Evolutionary conservation across 2,113 vertebrate genomes (phyloP).

Genomic region (Etheostoma spectabile): DNA sequence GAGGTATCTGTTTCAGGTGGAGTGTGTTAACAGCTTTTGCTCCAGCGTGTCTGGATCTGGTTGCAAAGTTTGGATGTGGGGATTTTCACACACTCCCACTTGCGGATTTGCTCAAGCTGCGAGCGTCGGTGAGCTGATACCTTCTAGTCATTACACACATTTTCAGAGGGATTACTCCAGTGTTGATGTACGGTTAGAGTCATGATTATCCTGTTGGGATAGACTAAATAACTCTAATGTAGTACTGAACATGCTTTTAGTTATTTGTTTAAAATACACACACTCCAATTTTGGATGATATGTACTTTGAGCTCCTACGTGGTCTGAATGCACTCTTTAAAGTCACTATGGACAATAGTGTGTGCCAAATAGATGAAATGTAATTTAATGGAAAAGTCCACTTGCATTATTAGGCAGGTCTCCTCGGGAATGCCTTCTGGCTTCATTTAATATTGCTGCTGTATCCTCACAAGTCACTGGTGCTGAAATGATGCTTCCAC

Average conservation of each 20-base stretch:
- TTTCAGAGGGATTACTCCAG: slow-evolving; percentile 3
- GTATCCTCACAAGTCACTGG: slow-evolving; percentile 1
- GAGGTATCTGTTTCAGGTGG: background rate
- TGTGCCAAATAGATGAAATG: background rate
- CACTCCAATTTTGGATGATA: background rate
- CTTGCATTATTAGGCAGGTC: background rate
- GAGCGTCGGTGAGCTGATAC: slow-evolving; percentile 21
- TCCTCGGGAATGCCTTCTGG: background rate
- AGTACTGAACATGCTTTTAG: background rate
- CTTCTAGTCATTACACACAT: slow-evolving; percentile 10
- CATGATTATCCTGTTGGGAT: background rate
- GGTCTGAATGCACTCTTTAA: background rate
- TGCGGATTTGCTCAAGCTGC: slow-evolving; percentile 22
- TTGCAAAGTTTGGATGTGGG: slow-evolving; percentile 15
- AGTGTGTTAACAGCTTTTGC: background rate
- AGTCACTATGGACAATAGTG: background rate
- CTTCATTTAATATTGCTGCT: background rate
- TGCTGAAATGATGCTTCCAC: slow-evolving; percentile 14
- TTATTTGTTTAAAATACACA: background rate
- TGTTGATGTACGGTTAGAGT: background rate
- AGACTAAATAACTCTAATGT: background rate
- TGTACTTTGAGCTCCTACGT: background rate
- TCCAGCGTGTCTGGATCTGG: background rate
- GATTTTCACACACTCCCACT: slow-evolving; percentile 21
- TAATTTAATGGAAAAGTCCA: background rate